Conservation (phyloP, 2,888 invertebrate species). For the Drosophila ustulata region DNA sequence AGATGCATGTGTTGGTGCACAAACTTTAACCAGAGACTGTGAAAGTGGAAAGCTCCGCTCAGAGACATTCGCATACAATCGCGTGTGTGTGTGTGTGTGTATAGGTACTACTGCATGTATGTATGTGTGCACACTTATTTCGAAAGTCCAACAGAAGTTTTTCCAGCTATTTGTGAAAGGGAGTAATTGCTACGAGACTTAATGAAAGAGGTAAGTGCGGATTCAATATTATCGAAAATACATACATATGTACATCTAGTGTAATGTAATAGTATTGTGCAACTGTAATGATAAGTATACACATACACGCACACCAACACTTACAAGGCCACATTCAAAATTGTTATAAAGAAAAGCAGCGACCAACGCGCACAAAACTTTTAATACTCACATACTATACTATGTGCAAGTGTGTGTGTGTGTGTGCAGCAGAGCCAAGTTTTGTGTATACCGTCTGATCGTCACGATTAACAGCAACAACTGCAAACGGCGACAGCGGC, state of each 20-base stretch:
- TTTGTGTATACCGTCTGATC: conserved; percentile 62
- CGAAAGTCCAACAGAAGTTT: conserved; percentile 58
- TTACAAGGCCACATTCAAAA: conserved; percentile 72
- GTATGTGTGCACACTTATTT: conserved; percentile 34
- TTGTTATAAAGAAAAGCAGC: conserved; percentile 70
- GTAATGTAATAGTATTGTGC: conserved; percentile 4
- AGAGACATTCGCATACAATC: conserved; percentile 22
- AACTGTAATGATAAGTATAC: conserved; percentile 8
- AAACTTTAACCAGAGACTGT: conserved; percentile 56
- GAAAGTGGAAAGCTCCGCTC: conserved; percentile 62
- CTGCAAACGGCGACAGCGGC: background rate
- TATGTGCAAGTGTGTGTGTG: conserved; percentile 11
- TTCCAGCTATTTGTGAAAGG: conserved; percentile 64
- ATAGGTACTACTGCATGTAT: conserved; percentile 21
- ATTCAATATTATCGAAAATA: background rate
- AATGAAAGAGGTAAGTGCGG: conserved; percentile 72
- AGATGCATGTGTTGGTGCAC: conserved; percentile 25
- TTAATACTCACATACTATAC: conserved; percentile 38
- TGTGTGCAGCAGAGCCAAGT: conserved; percentile 58
- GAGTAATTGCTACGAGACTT: conserved; percentile 69
- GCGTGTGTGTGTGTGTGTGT: conserved; percentile 23
- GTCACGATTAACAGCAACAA: conserved; percentile 60
- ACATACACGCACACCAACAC: conserved; percentile 20
- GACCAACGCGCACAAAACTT: conserved; percentile 56
- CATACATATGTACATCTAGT: background rate